A percentile compares a stretch with the other conserved stretches of the same genome.
These are phyloP conservation scores for Mythimna ferrago DNA, from an alignment of 2,888 invertebrate species.

Conservation along the genomic window DNA sequence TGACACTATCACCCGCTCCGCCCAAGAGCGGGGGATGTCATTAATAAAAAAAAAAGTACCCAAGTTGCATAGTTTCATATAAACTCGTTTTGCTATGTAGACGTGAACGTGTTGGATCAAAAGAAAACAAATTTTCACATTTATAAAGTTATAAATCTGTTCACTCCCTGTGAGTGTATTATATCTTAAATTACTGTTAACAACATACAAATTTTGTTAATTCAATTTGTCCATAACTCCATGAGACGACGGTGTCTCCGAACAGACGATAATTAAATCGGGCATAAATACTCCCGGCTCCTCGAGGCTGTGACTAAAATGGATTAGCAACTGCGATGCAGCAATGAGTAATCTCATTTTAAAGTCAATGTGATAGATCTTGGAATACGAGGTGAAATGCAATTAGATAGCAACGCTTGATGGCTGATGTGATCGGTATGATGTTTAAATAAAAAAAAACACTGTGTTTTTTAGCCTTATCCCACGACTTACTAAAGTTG, in stretches of 20 bases:
- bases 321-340: constrained; percentile 22
- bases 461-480: no score
- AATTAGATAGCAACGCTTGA: background rate
- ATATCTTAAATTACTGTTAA: background rate
- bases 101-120: no score
- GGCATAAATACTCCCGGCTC: constrained; percentile 31
- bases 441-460: no score
- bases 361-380: background rate
- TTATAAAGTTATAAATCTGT: background rate
- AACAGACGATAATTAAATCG: constrained; percentile 37
- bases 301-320: constrained; percentile 26
- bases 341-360: constrained; percentile 20
- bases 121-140: no score
- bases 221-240: constrained; percentile 17
- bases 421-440: no score
- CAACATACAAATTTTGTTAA: constrained; percentile 30
- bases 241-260: constrained; percentile 25
- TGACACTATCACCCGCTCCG: no score
- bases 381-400: background rate
- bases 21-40: no score
- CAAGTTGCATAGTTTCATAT: no score
- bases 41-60: no score
- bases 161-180: background rate
- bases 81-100: no score
- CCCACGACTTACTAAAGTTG: no score